These are phyloP conservation scores for Trypoxylus dichotomus DNA, from an alignment of 1,140 invertebrate species.

Conservation along the genomic window DNA sequence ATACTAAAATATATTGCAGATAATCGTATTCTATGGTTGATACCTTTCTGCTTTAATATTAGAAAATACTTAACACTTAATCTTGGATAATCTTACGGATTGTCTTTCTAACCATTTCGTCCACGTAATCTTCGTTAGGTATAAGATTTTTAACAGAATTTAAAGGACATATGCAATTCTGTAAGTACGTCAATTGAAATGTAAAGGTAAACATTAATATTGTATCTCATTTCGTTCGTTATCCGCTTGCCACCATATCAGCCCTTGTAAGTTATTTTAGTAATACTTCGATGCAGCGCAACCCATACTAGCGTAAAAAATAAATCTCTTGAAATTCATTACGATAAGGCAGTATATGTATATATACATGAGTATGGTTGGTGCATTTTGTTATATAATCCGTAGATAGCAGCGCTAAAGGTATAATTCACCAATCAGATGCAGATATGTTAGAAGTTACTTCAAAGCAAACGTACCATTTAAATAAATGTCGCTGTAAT, in stretches of 20 bases:
- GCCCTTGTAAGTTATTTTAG: slow-evolving; percentile 21
- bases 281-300: slow-evolving; percentile 14
- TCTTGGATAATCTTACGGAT: too few relatives aligned
- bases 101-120: too few relatives aligned
- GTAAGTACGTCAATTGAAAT: too few relatives aligned
- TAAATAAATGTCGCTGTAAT: slow-evolving; percentile 36
- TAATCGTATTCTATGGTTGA: too few relatives aligned
- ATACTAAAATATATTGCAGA: too few relatives aligned
- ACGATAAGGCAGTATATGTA: slow-evolving; percentile 24
- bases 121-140: too few relatives aligned
- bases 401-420: slow-evolving; percentile 31
- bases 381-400: slow-evolving; percentile 30
- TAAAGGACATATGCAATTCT: too few relatives aligned
- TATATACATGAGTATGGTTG: slow-evolving; percentile 18
- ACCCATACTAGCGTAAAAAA: slow-evolving; percentile 26
- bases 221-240: too few relatives aligned
- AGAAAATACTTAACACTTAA: too few relatives aligned
- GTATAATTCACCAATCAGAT: slow-evolving; percentile 37
- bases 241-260: background rate
- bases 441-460: slow-evolving; percentile 35
- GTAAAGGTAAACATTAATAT: too few relatives aligned
- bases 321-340: slow-evolving; percentile 31
- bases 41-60: too few relatives aligned
- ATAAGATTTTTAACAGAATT: too few relatives aligned
- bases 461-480: slow-evolving; percentile 36